Base-by-base conservation (phyloP, 2,113 vertebrate genomes). In the Hyperoodon ampullatus region DNA sequence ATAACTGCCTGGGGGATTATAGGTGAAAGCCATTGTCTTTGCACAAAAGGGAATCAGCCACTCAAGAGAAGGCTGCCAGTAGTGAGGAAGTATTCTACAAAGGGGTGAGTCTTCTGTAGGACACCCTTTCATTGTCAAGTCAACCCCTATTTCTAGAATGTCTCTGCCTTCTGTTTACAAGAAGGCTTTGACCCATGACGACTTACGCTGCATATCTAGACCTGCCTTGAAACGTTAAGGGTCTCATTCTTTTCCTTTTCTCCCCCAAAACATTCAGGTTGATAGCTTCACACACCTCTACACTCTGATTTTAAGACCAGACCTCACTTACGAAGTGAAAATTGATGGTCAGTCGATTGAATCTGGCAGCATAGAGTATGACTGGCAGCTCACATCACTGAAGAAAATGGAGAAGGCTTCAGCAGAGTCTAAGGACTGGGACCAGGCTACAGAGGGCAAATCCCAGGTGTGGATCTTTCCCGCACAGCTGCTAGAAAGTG, bases 201-300 rank as follows among this genome's bases (percentile, higher is more conserved):
- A 35, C 2, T 5, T 80, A 26, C 33, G 9, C 21, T 47, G 33
- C 12, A 5, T 60, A 2, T 33, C 30, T 30, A 58, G 72, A 53
- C 60, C 33, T 77, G 21, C 11, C 39, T 6, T 23, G 53, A 30
- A n/a, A 65, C 4, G 0, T 26, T 0, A 1, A 16, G 2, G 19
- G 1, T 28, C 63, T 72, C 42, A 80, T 12, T 10, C 1, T 65
- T 50, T 33, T 14, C 11, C 30, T 68, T 39, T 35, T 53, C 11
- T 65, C n/a, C 90, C n/a, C 58, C 18, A 7, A 70, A 65, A 42
- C 28, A 18, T 88, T 21, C 78, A 99, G 99, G 99, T 99, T 33
- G 99, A 99, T 26, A 99, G 99, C 93, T 98, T 99, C 58, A 99
- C 98, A 2, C 99, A 99, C 91, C 96, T 99, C 71, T 99, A 99